Evolutionary conservation across 2,888 invertebrate species (phyloP).

Genomic region (Tenthredo mesomela): DNA sequence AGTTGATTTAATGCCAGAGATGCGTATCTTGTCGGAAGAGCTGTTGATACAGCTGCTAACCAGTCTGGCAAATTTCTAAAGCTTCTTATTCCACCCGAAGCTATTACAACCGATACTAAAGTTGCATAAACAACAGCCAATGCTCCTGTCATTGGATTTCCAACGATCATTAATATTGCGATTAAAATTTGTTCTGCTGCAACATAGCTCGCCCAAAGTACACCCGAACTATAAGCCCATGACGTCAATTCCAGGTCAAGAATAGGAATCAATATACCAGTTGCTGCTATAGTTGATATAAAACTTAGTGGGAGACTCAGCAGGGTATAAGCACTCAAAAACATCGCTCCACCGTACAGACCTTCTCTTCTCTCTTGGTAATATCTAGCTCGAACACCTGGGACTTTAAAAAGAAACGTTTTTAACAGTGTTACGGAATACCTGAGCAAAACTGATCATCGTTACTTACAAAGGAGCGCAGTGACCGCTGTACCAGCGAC

Average conservation of each 20-base stretch:
- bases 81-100: slow-evolving; percentile 70
- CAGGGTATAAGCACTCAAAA: slow-evolving; percentile 90
- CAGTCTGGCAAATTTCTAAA: slow-evolving; percentile 71
- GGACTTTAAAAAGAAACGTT: slow-evolving; percentile 80
- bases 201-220: slow-evolving; percentile 92
- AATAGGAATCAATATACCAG: slow-evolving; percentile 85
- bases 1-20: slow-evolving; percentile 74
- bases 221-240: slow-evolving; percentile 72
- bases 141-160: slow-evolving; percentile 88
- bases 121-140: slow-evolving; percentile 89
- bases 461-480: slow-evolving; percentile 72
- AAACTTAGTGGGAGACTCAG: slow-evolving; percentile 91
- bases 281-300: slow-evolving; percentile 85
- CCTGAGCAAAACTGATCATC: not conserved
- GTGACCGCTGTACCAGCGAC: slow-evolving; percentile 77
- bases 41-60: slow-evolving; percentile 71
- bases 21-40: slow-evolving; percentile 73
- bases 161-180: slow-evolving; percentile 89
- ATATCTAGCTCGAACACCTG: slow-evolving; percentile 92
- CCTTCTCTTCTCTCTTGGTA: slow-evolving; percentile 95
- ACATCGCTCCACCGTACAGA: slow-evolving; percentile 91
- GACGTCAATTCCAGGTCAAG: slow-evolving; percentile 70
- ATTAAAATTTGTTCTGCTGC: slow-evolving; percentile 93
- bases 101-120: slow-evolving; percentile 81
- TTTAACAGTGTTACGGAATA: not conserved